Base-by-base conservation (phyloP, 1,140 invertebrate species). In the Drosophila aff. region DNA sequence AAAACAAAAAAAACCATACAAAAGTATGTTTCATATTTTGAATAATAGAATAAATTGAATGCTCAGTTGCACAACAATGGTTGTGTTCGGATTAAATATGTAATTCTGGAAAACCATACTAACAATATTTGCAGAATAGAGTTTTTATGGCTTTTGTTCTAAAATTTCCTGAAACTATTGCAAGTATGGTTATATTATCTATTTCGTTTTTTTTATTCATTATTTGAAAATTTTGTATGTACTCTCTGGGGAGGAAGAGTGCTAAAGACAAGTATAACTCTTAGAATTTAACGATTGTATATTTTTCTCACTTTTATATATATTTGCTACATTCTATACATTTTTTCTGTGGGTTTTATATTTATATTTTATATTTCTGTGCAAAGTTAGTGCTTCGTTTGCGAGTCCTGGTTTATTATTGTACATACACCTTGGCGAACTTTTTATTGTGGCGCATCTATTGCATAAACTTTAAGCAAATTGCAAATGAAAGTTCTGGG, bases 391-490 rank as follows among this genome's bases (percentile, higher is more conserved):
- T 44, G 58, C 58, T 44, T 63, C 58, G 63, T 62, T 65, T 62
- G 57, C 40, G 40, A 65, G 57, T 65, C 23, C 44, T 8, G 67
- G 46, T 73, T 72, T 73, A 72, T 72, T 72, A 72, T 43, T 43
- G 46, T 46, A 31, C 68, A 60, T 73, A 73, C 46, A 73, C 67
- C 69, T 73, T 61, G 38, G 23, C 44, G 71, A 74, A 74, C 47
- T 65, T 73, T 72, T 72, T 81, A 75, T 76, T 79, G 47, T 60
- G 44, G 40, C 50, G 36, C 69, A 73, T 85, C 69, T 68, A 76
- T 79, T 86, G 73, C 75, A 79, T 86, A 76, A 86, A 86, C 75
- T 85, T 76, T 57, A 81, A 65, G 75, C 66, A 82, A 85, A 86
- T 85, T 82, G 82, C 76, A 71, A 79, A 86, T 76, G 47, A 82